Evolutionary conservation across 2,888 invertebrate genomes (phyloP).

Genomic region (Acanthopleura granulata): DNA sequence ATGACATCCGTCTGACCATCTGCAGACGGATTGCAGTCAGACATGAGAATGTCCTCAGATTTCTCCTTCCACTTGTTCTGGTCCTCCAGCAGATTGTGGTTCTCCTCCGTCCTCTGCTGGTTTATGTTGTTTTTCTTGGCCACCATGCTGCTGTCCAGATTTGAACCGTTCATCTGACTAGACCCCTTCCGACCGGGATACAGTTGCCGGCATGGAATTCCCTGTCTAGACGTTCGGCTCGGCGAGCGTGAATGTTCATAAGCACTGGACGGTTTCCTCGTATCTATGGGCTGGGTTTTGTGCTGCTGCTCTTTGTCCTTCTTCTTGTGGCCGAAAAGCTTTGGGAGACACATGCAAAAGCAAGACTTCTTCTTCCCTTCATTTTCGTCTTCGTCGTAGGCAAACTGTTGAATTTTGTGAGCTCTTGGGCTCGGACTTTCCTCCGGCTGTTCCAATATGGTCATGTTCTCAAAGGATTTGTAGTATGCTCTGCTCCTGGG

Average conservation of each 20-base stretch:
- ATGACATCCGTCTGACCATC: neutral
- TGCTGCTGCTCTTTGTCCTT: slow-evolving; percentile 30
- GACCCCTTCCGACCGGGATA: neutral
- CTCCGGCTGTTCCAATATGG: slow-evolving; percentile 37
- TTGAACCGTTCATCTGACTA: neutral
- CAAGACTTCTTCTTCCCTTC: slow-evolving; percentile 37
- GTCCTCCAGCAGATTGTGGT: neutral
- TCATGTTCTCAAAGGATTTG: slow-evolving; percentile 57
- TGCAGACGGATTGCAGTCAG: neutral
- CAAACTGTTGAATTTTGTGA: slow-evolving; percentile 23
- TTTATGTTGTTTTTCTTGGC: slow-evolving; percentile 12
- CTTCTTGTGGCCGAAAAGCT: slow-evolving; percentile 31
- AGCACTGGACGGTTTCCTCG: neutral
- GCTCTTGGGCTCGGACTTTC: slow-evolving; percentile 16
- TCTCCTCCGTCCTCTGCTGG: slow-evolving; percentile 1
- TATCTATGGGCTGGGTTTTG: slow-evolving; percentile 7
- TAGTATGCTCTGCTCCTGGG: slow-evolving; percentile 45
- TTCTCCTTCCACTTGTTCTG: neutral
- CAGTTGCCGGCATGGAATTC: neutral
- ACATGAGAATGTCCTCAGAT: neutral
- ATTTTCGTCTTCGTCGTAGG: slow-evolving; percentile 33
- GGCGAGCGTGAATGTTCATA: slow-evolving; percentile 10
- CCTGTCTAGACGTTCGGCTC: neutral
- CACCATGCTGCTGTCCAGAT: neutral
- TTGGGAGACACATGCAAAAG: slow-evolving; percentile 50